Evolutionary conservation across 2,888 invertebrate genomes (phyloP).

Genomic region (Coenonympha arcania): DNA sequence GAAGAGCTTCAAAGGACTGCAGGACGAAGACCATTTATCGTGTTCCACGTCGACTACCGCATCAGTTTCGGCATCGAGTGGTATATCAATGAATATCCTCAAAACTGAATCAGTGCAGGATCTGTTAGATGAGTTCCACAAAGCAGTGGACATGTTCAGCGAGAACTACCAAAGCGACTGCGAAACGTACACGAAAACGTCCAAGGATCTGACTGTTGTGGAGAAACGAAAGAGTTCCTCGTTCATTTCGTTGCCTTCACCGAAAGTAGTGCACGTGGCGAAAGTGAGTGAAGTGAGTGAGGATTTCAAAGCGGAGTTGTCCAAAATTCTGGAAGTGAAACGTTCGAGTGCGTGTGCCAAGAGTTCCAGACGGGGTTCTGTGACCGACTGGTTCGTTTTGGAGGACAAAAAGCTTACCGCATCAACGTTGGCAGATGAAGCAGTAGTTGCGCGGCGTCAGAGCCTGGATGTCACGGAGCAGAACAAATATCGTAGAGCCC

Average conservation of each 20-base stretch:
- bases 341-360: conserved; percentile 33
- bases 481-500: conserved; percentile 55
- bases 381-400: conserved; percentile 66
- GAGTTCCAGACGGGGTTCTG: conserved; percentile 53
- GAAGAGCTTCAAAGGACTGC: conserved; percentile 56
- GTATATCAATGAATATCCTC: conserved; percentile 48
- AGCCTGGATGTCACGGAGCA: conserved; percentile 29
- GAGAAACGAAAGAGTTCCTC: conserved; percentile 60
- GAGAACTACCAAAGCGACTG: conserved; percentile 64
- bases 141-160: conserved; percentile 62
- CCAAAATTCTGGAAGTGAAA: conserved; percentile 44
- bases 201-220: conserved; percentile 32
- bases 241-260: conserved; percentile 54
- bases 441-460: no score
- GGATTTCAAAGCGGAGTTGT: conserved; percentile 57
- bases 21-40: conserved; percentile 49
- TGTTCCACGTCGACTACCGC: conserved; percentile 54
- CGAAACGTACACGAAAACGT: conserved; percentile 58
- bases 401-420: conserved; percentile 43
- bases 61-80: conserved; percentile 57
- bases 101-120: conserved; percentile 56
- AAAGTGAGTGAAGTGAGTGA: conserved; percentile 59
- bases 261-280: conserved; percentile 55
- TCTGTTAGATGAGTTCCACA: conserved; percentile 57
- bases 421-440: no score